Base-by-base conservation (phyloP, 2,888 invertebrate genomes). In the Sabellastarte sp. region DNA sequence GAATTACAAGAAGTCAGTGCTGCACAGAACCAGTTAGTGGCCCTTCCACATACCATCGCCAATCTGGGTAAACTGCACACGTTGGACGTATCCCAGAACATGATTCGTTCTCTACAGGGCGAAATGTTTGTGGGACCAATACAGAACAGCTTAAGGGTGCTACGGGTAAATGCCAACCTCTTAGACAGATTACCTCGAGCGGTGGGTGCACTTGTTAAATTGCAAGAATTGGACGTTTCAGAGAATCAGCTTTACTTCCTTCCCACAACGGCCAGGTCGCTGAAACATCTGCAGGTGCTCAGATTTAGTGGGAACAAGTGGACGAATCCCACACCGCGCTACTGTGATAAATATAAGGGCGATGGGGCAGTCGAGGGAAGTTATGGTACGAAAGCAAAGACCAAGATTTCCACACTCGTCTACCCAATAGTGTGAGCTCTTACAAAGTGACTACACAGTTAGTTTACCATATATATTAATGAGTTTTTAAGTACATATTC, bases 291-390 rank as follows among this genome's bases (percentile, higher is more conserved):
- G 5, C 53, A 53, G 26, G 53, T 53, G 24, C 24, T 53, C 24
- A 53, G 53, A 53, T 53, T n/a, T 26, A n/a, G 5, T 20, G 53
- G 53, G 24, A 53, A 53, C 28, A 53, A 53, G 28, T 53, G 53
- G 53, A 26, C 53, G 53, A 41, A 41, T 41, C 41, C 41, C 10
- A 20, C 41, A 10, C 26, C 53, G 5, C 5, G 4, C 5, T 53
- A 53, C 28, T 5, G 26, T 20, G 26, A 26, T 24, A 10, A 53
- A 5, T 53, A 26, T 53, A 26, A 26, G 5, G 5, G 15, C 5
- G 4, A 10, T 20, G 20, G 24, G 5, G 53, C 5, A 5, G 4
- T 53, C 10, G 24, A 53, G 4, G 53, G 15, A 5, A 53, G 53
- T 26, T 53, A n/a, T 26, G 53, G 53, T 53, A 26, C 53, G 4